Conservation (phyloP, 1,140 invertebrate species). For the Hylaeus volcanicus region DNA sequence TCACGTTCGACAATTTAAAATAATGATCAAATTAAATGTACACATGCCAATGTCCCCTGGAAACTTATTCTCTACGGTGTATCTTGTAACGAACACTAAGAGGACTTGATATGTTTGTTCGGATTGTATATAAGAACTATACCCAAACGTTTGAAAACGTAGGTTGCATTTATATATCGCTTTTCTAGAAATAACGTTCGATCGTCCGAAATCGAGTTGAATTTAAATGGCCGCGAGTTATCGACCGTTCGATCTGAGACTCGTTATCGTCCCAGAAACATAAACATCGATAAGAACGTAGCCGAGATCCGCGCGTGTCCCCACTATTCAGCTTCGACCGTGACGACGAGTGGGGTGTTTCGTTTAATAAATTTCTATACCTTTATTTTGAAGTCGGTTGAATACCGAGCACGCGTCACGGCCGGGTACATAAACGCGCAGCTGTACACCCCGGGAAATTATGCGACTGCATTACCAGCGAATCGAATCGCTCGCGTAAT, state of each 20-base stretch:
- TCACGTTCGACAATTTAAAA: no score
- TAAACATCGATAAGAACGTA: slow-evolving; percentile 14
- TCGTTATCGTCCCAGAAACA: not conserved
- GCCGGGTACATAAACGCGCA: slow-evolving; percentile 8
- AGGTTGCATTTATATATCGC: no score
- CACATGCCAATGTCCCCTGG: no score
- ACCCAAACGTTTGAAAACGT: no score
- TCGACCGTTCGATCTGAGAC: not conserved
- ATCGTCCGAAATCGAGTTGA: not conserved
- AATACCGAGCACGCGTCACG: slow-evolving; percentile 9
- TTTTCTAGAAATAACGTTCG: not conserved
- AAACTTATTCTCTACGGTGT: no score
- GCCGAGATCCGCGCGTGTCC: not conserved
- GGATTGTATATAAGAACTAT: no score
- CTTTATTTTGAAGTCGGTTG: slow-evolving; percentile 19
- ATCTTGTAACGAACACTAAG: no score
- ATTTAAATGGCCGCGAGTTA: not conserved
- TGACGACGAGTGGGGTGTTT: not conserved
- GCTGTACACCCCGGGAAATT: slow-evolving; percentile 32
- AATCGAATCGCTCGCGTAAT: slow-evolving; percentile 62
- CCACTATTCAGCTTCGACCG: not conserved
- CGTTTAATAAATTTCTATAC: slow-evolving; percentile 18
- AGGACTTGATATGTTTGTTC: no score
- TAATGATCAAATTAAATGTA: no score
- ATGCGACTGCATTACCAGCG: slow-evolving; percentile 52